Conservation (phyloP, 2,797 vertebrate genomes). For the Enteromius trimaculatus region DNA sequence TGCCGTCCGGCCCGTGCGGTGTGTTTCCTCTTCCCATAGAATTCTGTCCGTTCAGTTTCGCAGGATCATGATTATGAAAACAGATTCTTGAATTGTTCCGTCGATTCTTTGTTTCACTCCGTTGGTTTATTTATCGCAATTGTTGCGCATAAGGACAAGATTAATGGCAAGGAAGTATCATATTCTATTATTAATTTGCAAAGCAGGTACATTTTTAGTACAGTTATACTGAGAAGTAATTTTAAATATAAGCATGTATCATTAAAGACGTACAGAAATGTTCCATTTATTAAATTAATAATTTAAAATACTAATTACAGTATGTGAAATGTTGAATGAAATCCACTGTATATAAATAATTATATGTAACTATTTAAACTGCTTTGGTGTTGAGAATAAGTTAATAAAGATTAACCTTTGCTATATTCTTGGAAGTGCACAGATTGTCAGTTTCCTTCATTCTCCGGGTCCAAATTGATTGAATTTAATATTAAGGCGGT, state of each 20-base stretch:
- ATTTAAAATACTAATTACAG: background rate
- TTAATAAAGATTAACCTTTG: slow-evolving; percentile 25
- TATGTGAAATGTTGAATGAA: background rate
- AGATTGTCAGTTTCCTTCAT: slow-evolving; percentile 67
- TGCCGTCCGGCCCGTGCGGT: slow-evolving; percentile 20
- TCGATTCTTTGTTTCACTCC: background rate
- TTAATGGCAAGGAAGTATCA: background rate
- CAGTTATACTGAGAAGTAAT: background rate
- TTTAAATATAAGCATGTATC: background rate
- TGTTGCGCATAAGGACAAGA: background rate
- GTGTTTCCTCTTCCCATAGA: slow-evolving; percentile 49
- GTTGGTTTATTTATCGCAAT: slow-evolving; percentile 23
- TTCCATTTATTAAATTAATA: background rate
- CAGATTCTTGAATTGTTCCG: slow-evolving; percentile 25
- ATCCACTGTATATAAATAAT: background rate
- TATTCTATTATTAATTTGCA: background rate
- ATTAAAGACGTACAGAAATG: no score
- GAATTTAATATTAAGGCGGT: slow-evolving; percentile 49
- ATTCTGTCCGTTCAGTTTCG: slow-evolving; percentile 41
- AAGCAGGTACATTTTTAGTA: background rate
- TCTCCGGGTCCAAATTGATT: slow-evolving; percentile 69
- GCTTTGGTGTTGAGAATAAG: slow-evolving; percentile 1
- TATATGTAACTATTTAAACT: background rate
- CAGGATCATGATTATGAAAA: slow-evolving; percentile 39
- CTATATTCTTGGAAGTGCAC: slow-evolving; percentile 47